Base-by-base conservation (phyloP, 2,113 vertebrate genomes). In the Morone chrysops region DNA sequence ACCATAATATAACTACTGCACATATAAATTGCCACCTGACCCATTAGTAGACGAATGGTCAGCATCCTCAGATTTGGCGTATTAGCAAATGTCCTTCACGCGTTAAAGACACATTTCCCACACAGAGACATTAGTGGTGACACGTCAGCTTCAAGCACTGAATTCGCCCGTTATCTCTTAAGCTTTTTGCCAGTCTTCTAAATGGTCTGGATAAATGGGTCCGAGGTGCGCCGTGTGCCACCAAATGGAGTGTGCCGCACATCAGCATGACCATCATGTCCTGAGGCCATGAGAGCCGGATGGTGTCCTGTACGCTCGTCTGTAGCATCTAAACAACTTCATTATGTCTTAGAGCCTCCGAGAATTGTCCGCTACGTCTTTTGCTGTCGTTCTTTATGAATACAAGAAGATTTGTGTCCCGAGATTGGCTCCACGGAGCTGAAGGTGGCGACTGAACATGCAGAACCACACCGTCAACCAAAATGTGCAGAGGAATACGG, bases 241-340 rank as follows among this genome's bases (percentile, higher is more conserved):
- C 73, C 84, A 87, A 85, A 90, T 90, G 84, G 74, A 83, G 68
- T 74, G 70, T 54, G 67, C 54, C 14, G 8, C 40, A 40, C 70
- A 87, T 84, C 80, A 69, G 65, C 38, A 18, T 2, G 69, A 73
- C 80, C 84, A n/a, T 75, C 80, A 8, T 90, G 86, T 75, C 87
- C 83, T 36, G 78, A 67, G 85, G 88, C 66, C 83, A 31, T 0
- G 56, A 82, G 65, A 80, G 78, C 80, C 6, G 75, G 80, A 82
- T 59, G 78, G 36, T 31, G 84, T 84, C 86, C 77, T 77, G 85
- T 16, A 62, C 8, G 54, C 77, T 65, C 71, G 25, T 85, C 82
- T 75, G 80, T 13, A 56, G 79, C 81, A 86, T 85, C 82, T 22
- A 89, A 89, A 92, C 91, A 90, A 22, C 86, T 81, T 80, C 85